phyloP scores from a whole-genome alignment of 2,113 vertebrate genomes.

The Struthio camelus region DNA sequence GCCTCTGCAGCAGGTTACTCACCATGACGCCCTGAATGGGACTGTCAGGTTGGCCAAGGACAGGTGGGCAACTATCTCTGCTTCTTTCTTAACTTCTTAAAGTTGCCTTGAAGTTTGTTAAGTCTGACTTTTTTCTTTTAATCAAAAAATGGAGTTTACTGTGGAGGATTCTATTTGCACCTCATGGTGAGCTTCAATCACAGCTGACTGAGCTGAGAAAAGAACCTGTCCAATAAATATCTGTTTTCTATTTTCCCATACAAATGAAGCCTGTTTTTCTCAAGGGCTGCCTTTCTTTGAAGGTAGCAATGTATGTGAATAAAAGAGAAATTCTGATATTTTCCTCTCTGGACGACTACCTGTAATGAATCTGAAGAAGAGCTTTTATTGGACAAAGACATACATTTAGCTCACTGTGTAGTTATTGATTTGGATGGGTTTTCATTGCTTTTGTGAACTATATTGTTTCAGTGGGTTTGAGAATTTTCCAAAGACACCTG shows the following conservation, averaged over 20 bases:
- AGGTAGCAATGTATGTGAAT: not conserved
- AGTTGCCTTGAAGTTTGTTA: not conserved
- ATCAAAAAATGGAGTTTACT: not conserved
- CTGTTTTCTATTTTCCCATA: not conserved
- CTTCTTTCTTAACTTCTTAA: not conserved
- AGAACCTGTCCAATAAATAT: not conserved
- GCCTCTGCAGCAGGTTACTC: not conserved
- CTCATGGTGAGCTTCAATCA: not conserved
- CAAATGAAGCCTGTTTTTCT: rapidly evolving
- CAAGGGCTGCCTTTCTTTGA: not conserved
- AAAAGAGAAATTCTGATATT: not conserved
- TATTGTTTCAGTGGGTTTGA: not conserved
- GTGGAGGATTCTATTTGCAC: not conserved
- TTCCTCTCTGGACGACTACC: not conserved
- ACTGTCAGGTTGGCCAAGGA: not conserved
- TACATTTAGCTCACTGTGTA: not conserved
- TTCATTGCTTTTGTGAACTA: not conserved
- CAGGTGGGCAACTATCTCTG: not conserved
- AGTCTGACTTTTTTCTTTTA: not conserved
- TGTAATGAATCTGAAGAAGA: not conserved
- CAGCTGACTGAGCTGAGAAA: not conserved
- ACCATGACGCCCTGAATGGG: not conserved
- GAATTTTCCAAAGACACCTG: not conserved
- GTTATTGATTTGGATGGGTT: not conserved
- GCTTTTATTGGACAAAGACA: not conserved